These are phyloP conservation scores for Papilio machaon DNA, from an alignment of 1,140 invertebrate species.

Conservation along the genomic window DNA sequence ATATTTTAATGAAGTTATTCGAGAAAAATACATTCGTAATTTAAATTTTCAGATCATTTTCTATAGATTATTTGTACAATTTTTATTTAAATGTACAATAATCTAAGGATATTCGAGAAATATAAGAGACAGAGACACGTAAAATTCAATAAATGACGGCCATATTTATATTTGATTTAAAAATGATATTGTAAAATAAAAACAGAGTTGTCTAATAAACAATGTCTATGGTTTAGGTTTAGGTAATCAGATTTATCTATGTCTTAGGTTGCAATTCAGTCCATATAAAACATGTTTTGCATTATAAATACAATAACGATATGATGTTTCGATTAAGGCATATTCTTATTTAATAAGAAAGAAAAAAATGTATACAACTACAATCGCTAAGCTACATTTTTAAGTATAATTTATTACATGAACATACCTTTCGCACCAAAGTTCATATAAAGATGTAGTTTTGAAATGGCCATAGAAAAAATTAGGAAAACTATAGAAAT, in stretches of 20 bases:
- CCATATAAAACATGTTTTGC: slow-evolving; percentile 56
- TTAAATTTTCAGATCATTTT: too few relatives aligned
- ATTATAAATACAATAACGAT: slow-evolving; percentile 80
- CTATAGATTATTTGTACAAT: too few relatives aligned
- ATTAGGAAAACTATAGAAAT: neutral
- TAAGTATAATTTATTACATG: slow-evolving; percentile 37
- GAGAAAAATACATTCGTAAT: too few relatives aligned
- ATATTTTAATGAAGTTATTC: too few relatives aligned
- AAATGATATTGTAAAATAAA: too few relatives aligned
- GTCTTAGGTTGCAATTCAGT: slow-evolving; percentile 45
- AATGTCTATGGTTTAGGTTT: too few relatives aligned
- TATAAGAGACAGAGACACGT: too few relatives aligned
- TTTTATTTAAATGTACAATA: too few relatives aligned
- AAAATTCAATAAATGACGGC: too few relatives aligned
- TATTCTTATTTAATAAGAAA: slow-evolving; percentile 81
- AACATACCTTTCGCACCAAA: slow-evolving; percentile 59
- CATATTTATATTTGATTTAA: too few relatives aligned
- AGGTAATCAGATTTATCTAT: neutral
- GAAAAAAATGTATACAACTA: slow-evolving; percentile 42
- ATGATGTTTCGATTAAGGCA: slow-evolving; percentile 78
- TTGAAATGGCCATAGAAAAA: slow-evolving; percentile 10
- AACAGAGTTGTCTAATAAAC: too few relatives aligned
- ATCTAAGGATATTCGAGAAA: too few relatives aligned
- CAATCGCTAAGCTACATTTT: slow-evolving; percentile 55
- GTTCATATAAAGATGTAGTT: slow-evolving; percentile 40